phyloP scores from a whole-genome alignment of 2,113 vertebrate species.

The Odontesthes bonariensis region DNA sequence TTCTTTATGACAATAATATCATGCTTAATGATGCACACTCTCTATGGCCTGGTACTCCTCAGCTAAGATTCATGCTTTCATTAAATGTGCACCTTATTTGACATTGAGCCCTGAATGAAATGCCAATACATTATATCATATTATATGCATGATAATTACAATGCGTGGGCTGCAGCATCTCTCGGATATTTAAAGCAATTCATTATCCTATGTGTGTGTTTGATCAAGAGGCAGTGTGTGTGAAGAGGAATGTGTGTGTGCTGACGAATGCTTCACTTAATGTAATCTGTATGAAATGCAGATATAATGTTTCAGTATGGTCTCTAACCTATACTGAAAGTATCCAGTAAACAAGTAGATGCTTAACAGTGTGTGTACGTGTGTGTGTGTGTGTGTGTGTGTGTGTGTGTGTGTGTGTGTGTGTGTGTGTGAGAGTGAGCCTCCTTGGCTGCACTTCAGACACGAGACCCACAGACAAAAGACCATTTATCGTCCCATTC shows the following conservation, averaged over 20 bases:
- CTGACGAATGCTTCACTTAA: slow-evolving; percentile 51
- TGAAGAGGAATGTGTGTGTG: background rate
- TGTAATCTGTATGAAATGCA: slow-evolving; percentile 44
- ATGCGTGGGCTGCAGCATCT: slow-evolving; percentile 43
- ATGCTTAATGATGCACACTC: slow-evolving; percentile 55
- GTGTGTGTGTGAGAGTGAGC: slow-evolving; percentile 25
- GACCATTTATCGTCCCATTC: slow-evolving; percentile 67
- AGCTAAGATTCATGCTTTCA: slow-evolving; percentile 52
- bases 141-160: slow-evolving; percentile 78
- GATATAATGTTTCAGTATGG: slow-evolving; percentile 33
- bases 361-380: slow-evolving; percentile 12
- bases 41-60: slow-evolving; percentile 13
- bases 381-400: slow-evolving; percentile 25
- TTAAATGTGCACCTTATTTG: slow-evolving; percentile 65
- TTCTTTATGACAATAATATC: slow-evolving; percentile 67
- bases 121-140: slow-evolving; percentile 68
- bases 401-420: slow-evolving; percentile 20
- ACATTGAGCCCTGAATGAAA: slow-evolving; percentile 61
- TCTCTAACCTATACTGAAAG: slow-evolving; percentile 21
- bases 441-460: slow-evolving; percentile 67
- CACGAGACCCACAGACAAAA: slow-evolving; percentile 74
- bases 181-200: slow-evolving; percentile 62
- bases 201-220: slow-evolving; percentile 52
- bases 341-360: slow-evolving; percentile 29
- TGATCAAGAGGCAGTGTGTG: slow-evolving; percentile 3